A percentile compares a stretch with the other conserved stretches of the same genome.
phyloP scores from a whole-genome alignment of 2,113 vertebrate species.

The Formicarius rufipectus region DNA sequence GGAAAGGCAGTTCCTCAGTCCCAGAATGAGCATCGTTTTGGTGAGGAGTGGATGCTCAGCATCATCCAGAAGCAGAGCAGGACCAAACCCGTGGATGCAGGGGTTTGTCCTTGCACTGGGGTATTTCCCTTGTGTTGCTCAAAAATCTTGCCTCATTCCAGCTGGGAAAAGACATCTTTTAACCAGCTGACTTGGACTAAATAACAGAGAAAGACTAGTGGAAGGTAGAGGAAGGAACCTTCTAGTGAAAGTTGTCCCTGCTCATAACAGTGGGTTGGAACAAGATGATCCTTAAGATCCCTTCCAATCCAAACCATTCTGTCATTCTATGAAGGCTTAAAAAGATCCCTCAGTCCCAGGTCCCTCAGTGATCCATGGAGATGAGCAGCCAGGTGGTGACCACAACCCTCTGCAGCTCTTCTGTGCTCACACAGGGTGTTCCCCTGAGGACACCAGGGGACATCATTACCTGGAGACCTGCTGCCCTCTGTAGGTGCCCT shows the following conservation, averaged over 20 bases:
- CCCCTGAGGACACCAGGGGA: neutral
- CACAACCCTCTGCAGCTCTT: neutral
- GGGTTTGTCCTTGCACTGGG: neutral
- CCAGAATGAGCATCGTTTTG: neutral
- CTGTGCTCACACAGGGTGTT: fast-evolving
- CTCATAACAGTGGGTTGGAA: neutral
- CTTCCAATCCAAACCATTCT: neutral
- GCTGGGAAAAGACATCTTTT: neutral
- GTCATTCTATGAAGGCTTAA: neutral
- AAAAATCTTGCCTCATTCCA: neutral
- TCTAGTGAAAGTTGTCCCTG: neutral
- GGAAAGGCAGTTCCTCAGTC: neutral
- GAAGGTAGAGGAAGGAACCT: neutral
- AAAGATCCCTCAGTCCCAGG: neutral
- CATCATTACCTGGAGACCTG: neutral
- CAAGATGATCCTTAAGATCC: no score
- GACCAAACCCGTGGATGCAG: neutral
- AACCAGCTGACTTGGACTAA: neutral
- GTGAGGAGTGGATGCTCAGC: neutral
- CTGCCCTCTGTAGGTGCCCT: conserved; percentile 50
- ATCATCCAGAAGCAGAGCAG: neutral
- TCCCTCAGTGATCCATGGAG: neutral
- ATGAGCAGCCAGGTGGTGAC: neutral
- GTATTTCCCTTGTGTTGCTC: neutral
- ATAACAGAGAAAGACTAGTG: neutral